Base-by-base conservation (phyloP, 2,113 vertebrate genomes). In the Menura novaehollandiae region DNA sequence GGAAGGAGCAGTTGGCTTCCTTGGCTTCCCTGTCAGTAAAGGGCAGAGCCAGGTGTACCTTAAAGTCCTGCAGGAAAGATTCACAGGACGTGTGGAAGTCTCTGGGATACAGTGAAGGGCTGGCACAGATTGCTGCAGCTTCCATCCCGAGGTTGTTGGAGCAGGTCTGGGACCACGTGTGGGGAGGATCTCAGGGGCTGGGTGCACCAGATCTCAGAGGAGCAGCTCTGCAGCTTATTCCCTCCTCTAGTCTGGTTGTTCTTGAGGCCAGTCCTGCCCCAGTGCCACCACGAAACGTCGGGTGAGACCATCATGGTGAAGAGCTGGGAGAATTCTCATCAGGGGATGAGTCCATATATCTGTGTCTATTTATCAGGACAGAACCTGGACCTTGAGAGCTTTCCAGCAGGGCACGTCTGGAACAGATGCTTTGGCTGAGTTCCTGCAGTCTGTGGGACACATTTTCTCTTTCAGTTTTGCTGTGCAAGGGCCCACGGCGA, bases 291-390 rank as follows among this genome's bases (percentile, higher is more conserved):
- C 7, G 24, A 39, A 74, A 44, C 17, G 46, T 44, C 32, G 13
- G 16, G 9, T 71, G 15, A 75, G 35, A 51, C 20, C 39, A 19
- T 32, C 2, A 0, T 3, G 0, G 10, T 13, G 71, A 58, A 16
- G 82, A 56, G 22, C 41, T 77, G 28, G 53, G 59, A 89, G 64
- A 62, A 71, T 10, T 13, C 67, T 46, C 22, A 11, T 20, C 41
- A 16, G 23, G 26, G 46, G 14, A 51, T 1, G 4, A 32, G 26
- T 66, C 52, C 14, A 1, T 8, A 15, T 0, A 0, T 51, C 4
- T 43, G 35, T 46, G 6, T 62, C 3, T 44, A 23, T 22, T 4
- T 33, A 9, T 56, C n/a, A 73, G 53, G 27, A 62, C 35, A 60
- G 35, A 90, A 9, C 12, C 33, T 0, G 6, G 37, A 9, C 30